Evolutionary conservation across 2,888 invertebrate species (phyloP), one percentile per base, ranked within the genome.

Genomic region (Ellobium chinense): DNA sequence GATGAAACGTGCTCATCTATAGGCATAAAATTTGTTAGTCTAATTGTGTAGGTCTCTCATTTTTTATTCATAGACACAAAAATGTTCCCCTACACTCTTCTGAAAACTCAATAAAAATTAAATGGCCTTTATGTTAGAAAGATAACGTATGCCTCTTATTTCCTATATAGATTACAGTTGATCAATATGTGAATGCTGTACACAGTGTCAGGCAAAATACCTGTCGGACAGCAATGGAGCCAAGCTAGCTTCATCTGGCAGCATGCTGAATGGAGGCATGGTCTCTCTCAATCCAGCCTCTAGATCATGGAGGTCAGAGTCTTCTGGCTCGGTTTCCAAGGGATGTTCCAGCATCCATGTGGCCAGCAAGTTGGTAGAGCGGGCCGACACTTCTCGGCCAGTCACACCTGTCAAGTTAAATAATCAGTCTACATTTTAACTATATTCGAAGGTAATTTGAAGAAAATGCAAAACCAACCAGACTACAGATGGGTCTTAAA

Each of bases 311-410:
- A 60, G 54, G 27, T 74, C 74, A 29, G 65, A 12, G 39, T 80
- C 74, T 34, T 80, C 74, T 12, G 36, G 63, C 24, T 82, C 80
- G 18, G 66, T 39, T 18, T 79, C 82, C 29, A 86, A 92, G 0
- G 95, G 95, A 91, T 95, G 94, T 86, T 95, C 95, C 76, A 95
- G 91, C 95, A 95, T 95, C 95, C 95, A 95, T 3, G 94, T 95
- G 5, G 95, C 95, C 74, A 95, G 88, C 86, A 94, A 94, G 88
- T 95, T 95, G 24, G 95, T 94, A n/a, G 94, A 94, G 65, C 94
- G 94, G 1, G 94, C 93, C 7, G 93, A 91, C 27, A 93, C 89
- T 75, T 94, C 94, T 27, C 80, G 80, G 36, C 93, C 93, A 34
- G 91, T 91, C 56, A 92, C 88, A n/a, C 93, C 93, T 92, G 84